Evolutionary conservation across 1,140 invertebrate species (phyloP), one percentile per base, ranked within the genome.

Genomic region (Portunus trituberculatus): DNA sequence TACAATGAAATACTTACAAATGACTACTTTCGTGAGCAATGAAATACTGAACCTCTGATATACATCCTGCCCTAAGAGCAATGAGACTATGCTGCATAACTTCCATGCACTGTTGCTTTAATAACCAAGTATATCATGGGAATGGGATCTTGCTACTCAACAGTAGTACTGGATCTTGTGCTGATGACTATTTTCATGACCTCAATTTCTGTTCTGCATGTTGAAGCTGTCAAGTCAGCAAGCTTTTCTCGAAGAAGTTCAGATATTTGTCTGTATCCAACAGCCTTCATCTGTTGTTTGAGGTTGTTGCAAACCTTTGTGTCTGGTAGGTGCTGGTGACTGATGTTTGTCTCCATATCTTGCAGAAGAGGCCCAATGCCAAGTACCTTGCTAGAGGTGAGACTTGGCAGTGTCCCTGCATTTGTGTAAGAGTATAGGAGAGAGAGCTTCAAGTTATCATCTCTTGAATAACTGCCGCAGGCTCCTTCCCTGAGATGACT

Each of bases 111-210:
- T n/a, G n/a, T n/a, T n/a, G n/a, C n/a, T n/a, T n/a, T n/a, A n/a
- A n/a, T n/a, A n/a, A n/a, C n/a, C n/a, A n/a, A n/a, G n/a, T n/a
- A n/a, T n/a, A n/a, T n/a, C n/a, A n/a, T n/a, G n/a, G n/a, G n/a
- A n/a, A n/a, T n/a, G n/a, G n/a, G n/a, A n/a, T 39, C 39, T 39
- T 39, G 39, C 39, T 39, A 39, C 1, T 39, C 39, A n/a, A n/a
- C n/a, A 39, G 39, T 39, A 39, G 39, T 20, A 28, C n/a, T n/a
- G 82, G 14, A 83, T 92, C 91, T 67, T 92, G 91, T 92, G 45
- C 83, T 39, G 45, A 92, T 32, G 16, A 92, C 91, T 82, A 92
- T 92, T 82, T 92, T 92, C 91, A 82, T 92, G n/a, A 92, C 12
- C 8, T 92, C 20, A 7, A 14, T 25, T 7, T n/a, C 8, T 39